These are phyloP conservation scores for Etia nguti DNA, from an alignment of 2,113 vertebrate species.

Conservation along the genomic window DNA sequence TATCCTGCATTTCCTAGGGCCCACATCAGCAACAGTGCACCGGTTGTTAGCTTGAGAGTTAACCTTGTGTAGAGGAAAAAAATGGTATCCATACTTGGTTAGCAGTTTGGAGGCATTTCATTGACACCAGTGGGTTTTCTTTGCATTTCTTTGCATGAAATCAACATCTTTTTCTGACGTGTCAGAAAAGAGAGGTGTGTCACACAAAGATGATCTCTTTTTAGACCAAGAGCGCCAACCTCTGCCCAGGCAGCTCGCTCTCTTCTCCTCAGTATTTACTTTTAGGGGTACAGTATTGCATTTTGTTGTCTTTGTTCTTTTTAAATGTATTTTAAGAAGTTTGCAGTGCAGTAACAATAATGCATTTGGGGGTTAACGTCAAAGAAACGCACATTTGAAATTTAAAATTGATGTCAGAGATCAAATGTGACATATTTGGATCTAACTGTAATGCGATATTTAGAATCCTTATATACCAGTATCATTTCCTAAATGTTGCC, in stretches of 20 bases:
- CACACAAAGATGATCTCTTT: not conserved
- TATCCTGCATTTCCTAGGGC: not conserved
- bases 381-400: not conserved
- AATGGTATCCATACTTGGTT: not conserved
- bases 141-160: not conserved
- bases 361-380: not conserved
- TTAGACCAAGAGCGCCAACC: not conserved
- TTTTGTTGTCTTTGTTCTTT: not conserved
- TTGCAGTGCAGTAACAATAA: not conserved
- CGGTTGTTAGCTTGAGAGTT: not conserved
- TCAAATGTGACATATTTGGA: not conserved
- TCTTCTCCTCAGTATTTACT: not conserved
- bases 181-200: not conserved
- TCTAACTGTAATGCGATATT: not conserved
- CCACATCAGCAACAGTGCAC: not conserved
- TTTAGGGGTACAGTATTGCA: not conserved
- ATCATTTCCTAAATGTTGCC: not conserved
- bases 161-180: not conserved
- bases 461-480: not conserved
- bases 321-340: not conserved
- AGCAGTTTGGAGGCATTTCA: not conserved
- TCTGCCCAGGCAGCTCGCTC: not conserved
- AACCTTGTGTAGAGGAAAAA: not conserved
- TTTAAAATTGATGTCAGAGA: not conserved
- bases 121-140: not conserved